These are phyloP conservation scores for Rachycentron canadum DNA, from an alignment of 2,797 vertebrate species.

Conservation along the genomic window DNA sequence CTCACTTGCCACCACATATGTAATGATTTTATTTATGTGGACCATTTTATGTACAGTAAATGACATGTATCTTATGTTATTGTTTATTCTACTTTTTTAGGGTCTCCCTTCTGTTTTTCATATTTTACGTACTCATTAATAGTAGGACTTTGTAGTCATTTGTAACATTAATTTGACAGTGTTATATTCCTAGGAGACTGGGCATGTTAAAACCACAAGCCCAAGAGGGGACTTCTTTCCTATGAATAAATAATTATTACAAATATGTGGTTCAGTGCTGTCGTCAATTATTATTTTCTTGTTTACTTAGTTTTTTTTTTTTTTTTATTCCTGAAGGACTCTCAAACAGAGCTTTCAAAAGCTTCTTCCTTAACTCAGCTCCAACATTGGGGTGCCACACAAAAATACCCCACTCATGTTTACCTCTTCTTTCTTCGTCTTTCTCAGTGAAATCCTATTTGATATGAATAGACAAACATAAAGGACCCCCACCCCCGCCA, in stretches of 20 bases:
- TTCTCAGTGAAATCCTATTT: constrained; percentile 54
- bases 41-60: not conserved
- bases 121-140: not conserved
- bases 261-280: not conserved
- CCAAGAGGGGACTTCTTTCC: not conserved
- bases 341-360: constrained; percentile 19
- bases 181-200: not conserved
- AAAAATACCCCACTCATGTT: constrained; percentile 45
- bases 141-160: not conserved
- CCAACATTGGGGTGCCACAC: constrained; percentile 6
- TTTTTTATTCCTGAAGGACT: constrained; percentile 4
- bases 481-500: constrained; percentile 32
- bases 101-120: not conserved
- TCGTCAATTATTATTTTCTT: not conserved
- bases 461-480: constrained; percentile 60
- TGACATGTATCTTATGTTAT: not conserved
- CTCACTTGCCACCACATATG: not conserved
- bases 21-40: not conserved
- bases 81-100: not conserved
- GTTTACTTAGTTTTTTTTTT: not conserved
- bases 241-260: not conserved
- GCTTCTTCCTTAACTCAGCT: constrained; percentile 27
- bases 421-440: constrained; percentile 52
- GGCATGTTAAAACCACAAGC: not conserved
- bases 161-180: constrained; percentile 18